Percentiles rank a stretch among this genome's conserved stretches.
Conservation (phyloP, 2,888 invertebrate genomes). For the Stenurella melanura region DNA sequence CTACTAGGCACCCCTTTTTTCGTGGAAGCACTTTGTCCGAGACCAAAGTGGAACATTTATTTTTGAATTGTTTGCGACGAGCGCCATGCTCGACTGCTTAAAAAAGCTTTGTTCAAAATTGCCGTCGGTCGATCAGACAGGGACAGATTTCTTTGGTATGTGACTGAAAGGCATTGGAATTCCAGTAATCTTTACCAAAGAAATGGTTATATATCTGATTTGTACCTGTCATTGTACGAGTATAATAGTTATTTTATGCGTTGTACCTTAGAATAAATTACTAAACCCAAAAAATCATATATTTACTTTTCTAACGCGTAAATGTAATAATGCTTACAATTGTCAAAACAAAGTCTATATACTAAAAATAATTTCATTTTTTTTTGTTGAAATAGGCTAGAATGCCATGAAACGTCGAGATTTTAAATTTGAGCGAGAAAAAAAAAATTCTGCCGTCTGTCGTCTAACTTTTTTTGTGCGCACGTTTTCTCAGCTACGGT, state of each 20-base stretch:
- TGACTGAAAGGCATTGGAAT: background rate
- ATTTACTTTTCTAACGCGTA: no score
- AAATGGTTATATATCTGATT: background rate
- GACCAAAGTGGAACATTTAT: constrained; percentile 5
- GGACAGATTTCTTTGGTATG: background rate
- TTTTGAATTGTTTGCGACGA: constrained; percentile 14
- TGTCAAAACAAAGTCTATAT: no score
- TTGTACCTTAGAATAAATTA: background rate
- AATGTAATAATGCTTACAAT: no score
- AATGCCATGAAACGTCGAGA: no score
- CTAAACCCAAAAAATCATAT: no score
- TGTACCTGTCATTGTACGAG: background rate
- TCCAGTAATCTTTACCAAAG: background rate
- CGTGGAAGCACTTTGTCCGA: constrained; percentile 7
- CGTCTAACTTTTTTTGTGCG: no score
- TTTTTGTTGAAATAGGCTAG: no score
- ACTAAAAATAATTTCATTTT: no score
- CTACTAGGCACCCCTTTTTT: constrained; percentile 1
- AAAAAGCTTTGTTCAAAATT: background rate
- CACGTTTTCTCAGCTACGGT: no score
- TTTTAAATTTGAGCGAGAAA: no score
- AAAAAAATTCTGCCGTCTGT: no score
- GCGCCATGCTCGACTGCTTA: constrained; percentile 1
- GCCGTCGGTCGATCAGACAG: background rate
- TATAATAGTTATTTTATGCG: background rate